Evolutionary conservation across 2,888 invertebrate genomes (phyloP).

Genomic region (Hydroisotoma schaefferi): DNA sequence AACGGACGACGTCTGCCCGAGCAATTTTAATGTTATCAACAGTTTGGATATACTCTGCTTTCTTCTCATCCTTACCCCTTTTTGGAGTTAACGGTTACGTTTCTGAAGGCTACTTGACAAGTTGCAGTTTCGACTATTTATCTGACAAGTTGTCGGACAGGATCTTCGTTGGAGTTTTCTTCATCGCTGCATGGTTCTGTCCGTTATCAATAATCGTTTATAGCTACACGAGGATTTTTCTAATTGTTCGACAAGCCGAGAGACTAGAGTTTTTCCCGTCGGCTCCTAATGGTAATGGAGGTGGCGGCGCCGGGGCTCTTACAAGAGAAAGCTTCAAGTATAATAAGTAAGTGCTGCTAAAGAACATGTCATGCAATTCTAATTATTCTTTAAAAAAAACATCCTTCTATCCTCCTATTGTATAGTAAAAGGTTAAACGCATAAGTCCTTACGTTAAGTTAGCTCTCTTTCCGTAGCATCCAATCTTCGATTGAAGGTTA

Average conservation of each 20-base stretch:
- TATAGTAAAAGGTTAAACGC: too few species aligned
- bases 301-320: background rate
- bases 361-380: background rate
- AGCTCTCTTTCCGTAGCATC: too few species aligned
- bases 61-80: slow-evolving; percentile 68
- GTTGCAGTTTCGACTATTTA: slow-evolving; percentile 81
- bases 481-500: too few species aligned
- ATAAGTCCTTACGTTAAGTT: too few species aligned
- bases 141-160: slow-evolving; percentile 60
- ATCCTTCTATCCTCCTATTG: too few species aligned
- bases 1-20: slow-evolving; percentile 61
- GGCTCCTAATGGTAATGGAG: background rate
- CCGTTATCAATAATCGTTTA: slow-evolving; percentile 68
- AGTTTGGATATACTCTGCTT: slow-evolving; percentile 70
- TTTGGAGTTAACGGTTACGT: slow-evolving; percentile 72
- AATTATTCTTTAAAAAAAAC: background rate
- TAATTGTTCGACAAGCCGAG: slow-evolving; percentile 60
- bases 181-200: slow-evolving; percentile 69
- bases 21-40: slow-evolving; percentile 62
- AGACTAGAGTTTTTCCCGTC: slow-evolving; percentile 51
- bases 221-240: slow-evolving; percentile 69
- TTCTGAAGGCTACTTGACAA: slow-evolving; percentile 77
- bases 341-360: slow-evolving; percentile 8
- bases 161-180: slow-evolving; percentile 69
- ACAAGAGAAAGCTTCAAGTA: slow-evolving; percentile 4